Base-by-base conservation (phyloP, 1,140 invertebrate genomes). In the Mizuhopecten yessoensis region DNA sequence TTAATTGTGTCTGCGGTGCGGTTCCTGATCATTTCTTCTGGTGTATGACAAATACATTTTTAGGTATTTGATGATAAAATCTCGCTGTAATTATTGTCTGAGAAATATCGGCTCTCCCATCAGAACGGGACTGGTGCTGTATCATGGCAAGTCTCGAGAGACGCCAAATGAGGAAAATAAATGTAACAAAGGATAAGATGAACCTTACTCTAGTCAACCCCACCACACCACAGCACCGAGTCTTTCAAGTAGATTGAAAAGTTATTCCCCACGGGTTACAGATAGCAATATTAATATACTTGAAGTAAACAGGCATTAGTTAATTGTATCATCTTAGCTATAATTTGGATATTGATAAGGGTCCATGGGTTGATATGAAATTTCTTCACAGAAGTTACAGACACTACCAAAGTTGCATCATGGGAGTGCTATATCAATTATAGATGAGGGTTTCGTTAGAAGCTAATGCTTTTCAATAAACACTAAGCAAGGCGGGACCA, bases 201-300 rank as follows among this genome's bases (percentile, higher is more conserved):
- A 89, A 89, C 90, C 90, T 75, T 86, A 89, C 86, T 42, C 90
- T 75, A 90, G 87, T 90, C 90, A 88, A 49, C 90, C 75, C 90
- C 87, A 90, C 87, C 34, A 88, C 87, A 36, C 90, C 23, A 45
- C 87, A 42, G 90, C 87, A 86, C 36, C 87, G 75, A 86, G 88
- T 89, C 92, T 92, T 92, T 92, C 92, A 92, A 92, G 92, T 92
- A 92, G 92, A 94, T 94, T 94, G 93, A 93, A 94, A 94, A 93
- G 87, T 49, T 57, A 92, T 88, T 94, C 94, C 94, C 94, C 34
- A 10, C 88, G 39, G 94, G 90, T 89, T 11, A 75, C 89, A 93
- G 93, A 92, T 92, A 93, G 94, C 93, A 92, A 94, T 93, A 94
- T 94, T 94, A 94, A 94, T 94, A 94, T 93, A 93, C 93, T 91